These are phyloP conservation scores for Danio rerio DNA, from an alignment of 2,113 vertebrate genomes.

Conservation along the genomic window DNA sequence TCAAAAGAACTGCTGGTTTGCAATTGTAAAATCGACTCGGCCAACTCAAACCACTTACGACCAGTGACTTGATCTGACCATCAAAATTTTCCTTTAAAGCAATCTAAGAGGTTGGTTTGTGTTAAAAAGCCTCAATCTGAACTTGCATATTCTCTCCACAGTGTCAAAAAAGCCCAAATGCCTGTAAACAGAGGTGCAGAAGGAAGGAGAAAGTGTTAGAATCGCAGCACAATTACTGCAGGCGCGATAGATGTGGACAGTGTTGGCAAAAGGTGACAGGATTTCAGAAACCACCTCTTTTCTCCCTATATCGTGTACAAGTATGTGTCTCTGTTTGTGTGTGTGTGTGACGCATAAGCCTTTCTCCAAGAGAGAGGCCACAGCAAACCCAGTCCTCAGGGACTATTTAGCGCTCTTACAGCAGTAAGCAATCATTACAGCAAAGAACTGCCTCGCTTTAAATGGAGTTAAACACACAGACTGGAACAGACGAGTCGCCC, in stretches of 20 bases:
- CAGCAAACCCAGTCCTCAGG: constrained; percentile 24
- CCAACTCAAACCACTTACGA: too few relatives aligned
- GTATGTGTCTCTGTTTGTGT: too few relatives aligned
- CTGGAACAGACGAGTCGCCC: constrained; percentile 5
- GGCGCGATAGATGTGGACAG: neutral
- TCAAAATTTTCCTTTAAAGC: neutral
- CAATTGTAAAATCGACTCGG: too few relatives aligned
- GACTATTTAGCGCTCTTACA: constrained; percentile 45
- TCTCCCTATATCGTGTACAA: neutral
- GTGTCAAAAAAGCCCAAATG: constrained; percentile 41
- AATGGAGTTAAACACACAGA: constrained; percentile 33
- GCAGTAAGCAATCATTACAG: constrained; percentile 35
- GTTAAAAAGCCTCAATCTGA: constrained; percentile 24
- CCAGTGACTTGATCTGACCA: neutral
- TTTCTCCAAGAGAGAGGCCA: constrained; percentile 3
- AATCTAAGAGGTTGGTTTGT: neutral
- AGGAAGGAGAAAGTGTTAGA: constrained; percentile 30
- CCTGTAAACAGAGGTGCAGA: constrained; percentile 28
- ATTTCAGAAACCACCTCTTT: constrained; percentile 7
- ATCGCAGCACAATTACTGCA: neutral
- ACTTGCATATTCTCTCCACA: constrained; percentile 44
- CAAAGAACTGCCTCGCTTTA: constrained; percentile 39
- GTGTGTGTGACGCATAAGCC: constrained; percentile 8
- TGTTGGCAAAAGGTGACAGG: neutral
- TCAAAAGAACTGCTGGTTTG: too few relatives aligned